phyloP scores from a whole-genome alignment of 1,140 invertebrate genomes.

The Calephelis nemesis region DNA sequence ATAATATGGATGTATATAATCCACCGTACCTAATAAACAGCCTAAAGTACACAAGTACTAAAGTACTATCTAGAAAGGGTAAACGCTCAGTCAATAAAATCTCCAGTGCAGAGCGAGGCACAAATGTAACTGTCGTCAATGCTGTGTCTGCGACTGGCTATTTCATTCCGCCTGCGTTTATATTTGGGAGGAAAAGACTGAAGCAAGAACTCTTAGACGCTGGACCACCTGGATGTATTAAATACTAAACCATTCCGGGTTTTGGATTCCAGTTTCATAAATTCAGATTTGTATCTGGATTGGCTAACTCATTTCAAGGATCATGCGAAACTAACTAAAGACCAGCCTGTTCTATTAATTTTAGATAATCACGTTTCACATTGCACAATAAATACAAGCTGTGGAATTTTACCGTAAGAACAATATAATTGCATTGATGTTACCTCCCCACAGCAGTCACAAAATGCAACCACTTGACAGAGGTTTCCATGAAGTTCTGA shows the following conservation, averaged over 20 bases:
- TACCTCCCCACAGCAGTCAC: no score
- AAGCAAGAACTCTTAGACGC: conserved; percentile 13
- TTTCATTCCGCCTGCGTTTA: background rate
- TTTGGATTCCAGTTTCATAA: conserved; percentile 47
- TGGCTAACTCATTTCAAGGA: background rate
- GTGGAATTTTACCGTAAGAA: no score
- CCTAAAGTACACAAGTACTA: no score
- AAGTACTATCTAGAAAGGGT: background rate
- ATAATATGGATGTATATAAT: no score
- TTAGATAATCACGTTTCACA: no score
- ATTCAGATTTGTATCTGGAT: conserved; percentile 25
- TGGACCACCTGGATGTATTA: conserved; percentile 24
- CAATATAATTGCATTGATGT: no score
- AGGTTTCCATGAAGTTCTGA: no score
- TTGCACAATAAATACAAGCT: no score
- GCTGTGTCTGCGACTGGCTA: background rate
- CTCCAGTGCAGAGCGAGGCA: background rate
- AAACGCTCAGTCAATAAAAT: conserved; percentile 2
- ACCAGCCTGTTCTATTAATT: no score
- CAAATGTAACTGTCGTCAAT: background rate
- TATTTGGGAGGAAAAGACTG: conserved; percentile 18
- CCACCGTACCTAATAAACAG: no score
- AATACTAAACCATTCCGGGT: conserved; percentile 24
- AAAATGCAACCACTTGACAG: no score
- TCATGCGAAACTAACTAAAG: no score